Conservation (phyloP, 2,888 invertebrate species). For the Brachypterus glaber region DNA sequence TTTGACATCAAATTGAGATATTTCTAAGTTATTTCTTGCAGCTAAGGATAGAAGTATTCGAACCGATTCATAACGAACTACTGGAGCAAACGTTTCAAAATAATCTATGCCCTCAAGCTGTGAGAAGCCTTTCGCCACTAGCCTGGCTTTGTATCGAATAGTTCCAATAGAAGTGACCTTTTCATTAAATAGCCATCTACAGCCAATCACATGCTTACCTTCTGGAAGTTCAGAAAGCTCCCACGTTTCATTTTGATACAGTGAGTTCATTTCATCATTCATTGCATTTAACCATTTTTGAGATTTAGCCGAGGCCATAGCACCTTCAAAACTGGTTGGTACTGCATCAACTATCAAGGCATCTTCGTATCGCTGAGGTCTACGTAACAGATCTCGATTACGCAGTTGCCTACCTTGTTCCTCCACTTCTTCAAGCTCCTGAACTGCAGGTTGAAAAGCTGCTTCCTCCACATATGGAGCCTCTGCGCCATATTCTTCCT, state of each 20-base stretch:
- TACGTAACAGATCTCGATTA: no score
- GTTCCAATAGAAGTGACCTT: no score
- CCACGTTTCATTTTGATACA: no score
- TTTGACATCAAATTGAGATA: not conserved
- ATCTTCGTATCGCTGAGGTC: constrained; percentile 2
- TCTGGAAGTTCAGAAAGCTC: no score
- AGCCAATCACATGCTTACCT: no score
- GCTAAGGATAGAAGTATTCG: not conserved
- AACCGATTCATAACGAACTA: not conserved
- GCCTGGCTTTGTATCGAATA: not conserved
- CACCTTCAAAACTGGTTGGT: constrained; percentile 3
- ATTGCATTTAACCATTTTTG: no score
- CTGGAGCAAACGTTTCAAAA: constrained; percentile 1
- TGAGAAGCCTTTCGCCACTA: not conserved
- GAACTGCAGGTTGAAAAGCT: no score
- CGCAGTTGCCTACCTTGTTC: no score
- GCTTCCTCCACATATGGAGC: not conserved
- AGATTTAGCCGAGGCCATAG: not conserved
- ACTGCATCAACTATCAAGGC: not conserved
- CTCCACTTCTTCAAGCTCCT: no score
- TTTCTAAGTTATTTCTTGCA: not conserved
- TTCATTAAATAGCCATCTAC: no score
- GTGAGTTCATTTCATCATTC: no score
- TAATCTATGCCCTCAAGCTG: not conserved
- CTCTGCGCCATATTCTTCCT: constrained; percentile 1